Conservation (phyloP, 2,113 vertebrate species). For the Pelusios castaneus region DNA sequence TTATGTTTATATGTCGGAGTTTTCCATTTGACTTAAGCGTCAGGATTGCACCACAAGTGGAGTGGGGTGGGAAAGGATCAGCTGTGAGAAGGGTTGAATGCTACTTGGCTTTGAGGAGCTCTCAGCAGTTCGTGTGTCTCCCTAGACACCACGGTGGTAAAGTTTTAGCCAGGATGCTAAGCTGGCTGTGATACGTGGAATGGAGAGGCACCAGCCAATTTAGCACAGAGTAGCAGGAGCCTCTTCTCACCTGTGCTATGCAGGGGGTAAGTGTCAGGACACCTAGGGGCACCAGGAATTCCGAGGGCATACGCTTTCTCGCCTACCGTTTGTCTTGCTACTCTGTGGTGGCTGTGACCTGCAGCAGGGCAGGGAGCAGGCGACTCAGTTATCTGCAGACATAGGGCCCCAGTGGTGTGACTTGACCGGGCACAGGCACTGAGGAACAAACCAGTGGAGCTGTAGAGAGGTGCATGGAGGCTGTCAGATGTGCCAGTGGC, state of each 20-base stretch:
- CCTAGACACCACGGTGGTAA: neutral
- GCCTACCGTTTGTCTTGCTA: neutral
- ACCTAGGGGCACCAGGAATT: neutral
- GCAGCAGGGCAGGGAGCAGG: neutral
- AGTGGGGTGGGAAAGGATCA: neutral
- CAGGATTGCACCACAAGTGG: neutral
- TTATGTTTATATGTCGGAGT: slow-evolving; percentile 92
- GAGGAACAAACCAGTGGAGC: neutral
- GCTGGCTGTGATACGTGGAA: neutral
- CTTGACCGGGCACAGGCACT: neutral
- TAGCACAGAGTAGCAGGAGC: neutral
- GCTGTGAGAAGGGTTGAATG: neutral
- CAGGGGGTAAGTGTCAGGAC: neutral
- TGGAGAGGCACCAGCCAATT: neutral
- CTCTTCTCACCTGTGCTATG: neutral
- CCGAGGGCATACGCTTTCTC: neutral
- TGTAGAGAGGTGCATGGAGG: neutral
- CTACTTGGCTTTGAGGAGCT: neutral
- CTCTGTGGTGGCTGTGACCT: neutral
- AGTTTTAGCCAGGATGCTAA: neutral
- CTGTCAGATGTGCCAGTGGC: neutral
- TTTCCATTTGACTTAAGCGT: slow-evolving; percentile 44
- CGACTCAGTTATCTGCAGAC: neutral
- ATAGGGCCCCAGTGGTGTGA: neutral
- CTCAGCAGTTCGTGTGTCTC: neutral